Evolutionary conservation across 2,113 vertebrate species (phyloP).

Genomic region (Calidris pugnax): DNA sequence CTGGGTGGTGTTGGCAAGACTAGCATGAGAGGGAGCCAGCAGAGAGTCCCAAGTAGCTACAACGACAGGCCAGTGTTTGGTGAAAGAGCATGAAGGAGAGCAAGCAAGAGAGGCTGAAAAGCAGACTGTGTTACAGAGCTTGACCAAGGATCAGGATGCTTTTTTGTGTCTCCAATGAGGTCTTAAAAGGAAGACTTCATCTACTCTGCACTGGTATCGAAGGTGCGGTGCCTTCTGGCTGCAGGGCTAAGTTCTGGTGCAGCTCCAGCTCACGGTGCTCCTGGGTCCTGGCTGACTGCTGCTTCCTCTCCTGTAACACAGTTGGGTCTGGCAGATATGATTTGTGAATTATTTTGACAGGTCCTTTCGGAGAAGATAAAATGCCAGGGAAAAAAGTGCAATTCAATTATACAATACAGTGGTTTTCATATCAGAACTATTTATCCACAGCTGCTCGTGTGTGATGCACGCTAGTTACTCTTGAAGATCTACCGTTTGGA

Average conservation of each 20-base stretch:
- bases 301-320: background rate
- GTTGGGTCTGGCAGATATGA: background rate
- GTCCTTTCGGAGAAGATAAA: background rate
- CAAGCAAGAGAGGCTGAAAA: background rate
- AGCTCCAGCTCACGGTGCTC: background rate
- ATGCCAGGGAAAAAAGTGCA: background rate
- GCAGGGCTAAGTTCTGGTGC: background rate
- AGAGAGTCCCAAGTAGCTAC: background rate
- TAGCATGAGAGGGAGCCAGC: background rate
- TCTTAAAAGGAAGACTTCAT: background rate
- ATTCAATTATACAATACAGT: background rate
- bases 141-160: background rate
- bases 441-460: background rate
- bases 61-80: background rate
- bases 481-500: background rate
- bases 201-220: background rate
- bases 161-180: background rate
- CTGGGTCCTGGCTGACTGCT: background rate
- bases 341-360: background rate
- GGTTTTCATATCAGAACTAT: background rate
- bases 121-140: background rate
- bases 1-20: background rate
- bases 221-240: background rate
- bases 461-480: fast-evolving
- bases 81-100: background rate